Percentiles rank a stretch among this genome's conserved stretches.
Conservation (phyloP, 2,797 vertebrate genomes). For the Chiloscyllium punctatum region DNA sequence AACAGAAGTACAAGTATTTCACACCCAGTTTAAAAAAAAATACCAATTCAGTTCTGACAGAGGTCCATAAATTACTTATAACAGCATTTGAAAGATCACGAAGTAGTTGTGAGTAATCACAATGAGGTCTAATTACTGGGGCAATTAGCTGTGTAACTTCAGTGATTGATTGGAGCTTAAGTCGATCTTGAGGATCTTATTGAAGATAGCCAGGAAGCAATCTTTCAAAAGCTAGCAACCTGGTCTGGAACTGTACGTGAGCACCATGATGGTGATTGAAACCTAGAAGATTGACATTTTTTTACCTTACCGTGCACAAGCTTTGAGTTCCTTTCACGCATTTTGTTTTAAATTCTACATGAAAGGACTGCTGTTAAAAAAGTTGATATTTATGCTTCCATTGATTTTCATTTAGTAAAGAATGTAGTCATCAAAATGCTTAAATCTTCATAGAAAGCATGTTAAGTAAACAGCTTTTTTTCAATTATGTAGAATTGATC, state of each 20-base stretch:
- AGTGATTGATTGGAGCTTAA: constrained; percentile 37
- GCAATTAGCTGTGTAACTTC: constrained; percentile 38
- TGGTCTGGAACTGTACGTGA: constrained; percentile 1
- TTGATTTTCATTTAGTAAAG: background rate
- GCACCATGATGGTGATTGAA: background rate
- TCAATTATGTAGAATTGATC: background rate
- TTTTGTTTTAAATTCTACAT: background rate
- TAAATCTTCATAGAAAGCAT: background rate
- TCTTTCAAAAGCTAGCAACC: constrained; percentile 37
- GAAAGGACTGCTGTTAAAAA: background rate
- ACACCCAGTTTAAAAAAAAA: constrained; percentile 33
- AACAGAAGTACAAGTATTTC: background rate
- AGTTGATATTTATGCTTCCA: background rate
- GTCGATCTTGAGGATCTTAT: constrained; percentile 38
- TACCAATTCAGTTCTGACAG: constrained; percentile 36
- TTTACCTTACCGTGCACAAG: background rate
- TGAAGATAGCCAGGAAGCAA: constrained; percentile 37
- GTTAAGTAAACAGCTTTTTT: background rate
- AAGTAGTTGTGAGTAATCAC: constrained; percentile 38
- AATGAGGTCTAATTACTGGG: constrained; percentile 38
- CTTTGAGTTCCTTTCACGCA: background rate
- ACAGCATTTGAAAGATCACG: constrained; percentile 35
- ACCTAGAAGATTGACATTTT: background rate
- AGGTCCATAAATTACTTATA: constrained; percentile 34
- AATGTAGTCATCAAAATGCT: background rate